phyloP scores from a whole-genome alignment of 2,113 vertebrate species.

The Siniperca chuatsi region DNA sequence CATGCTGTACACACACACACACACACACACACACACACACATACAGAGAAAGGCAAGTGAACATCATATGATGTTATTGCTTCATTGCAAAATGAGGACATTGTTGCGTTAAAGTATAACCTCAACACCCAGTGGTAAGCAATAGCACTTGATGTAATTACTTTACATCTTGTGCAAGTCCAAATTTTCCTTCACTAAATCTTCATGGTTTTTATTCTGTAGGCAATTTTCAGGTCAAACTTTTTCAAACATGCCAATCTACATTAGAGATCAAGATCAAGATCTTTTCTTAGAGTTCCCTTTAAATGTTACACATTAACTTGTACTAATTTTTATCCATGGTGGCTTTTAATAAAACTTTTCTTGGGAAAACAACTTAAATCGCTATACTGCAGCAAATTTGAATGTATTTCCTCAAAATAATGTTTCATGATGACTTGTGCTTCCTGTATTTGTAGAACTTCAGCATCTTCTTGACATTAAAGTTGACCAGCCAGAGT shows the following conservation, averaged over 20 bases:
- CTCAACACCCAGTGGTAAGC: neutral
- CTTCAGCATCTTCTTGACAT: slow-evolving; percentile 82
- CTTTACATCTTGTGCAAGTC: neutral
- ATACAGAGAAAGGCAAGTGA: neutral
- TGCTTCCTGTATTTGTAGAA: slow-evolving; percentile 64
- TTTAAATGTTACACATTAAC: slow-evolving; percentile 63
- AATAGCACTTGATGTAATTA: neutral
- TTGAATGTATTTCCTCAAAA: neutral
- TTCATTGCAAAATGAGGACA: neutral
- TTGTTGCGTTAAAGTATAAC: slow-evolving; percentile 8
- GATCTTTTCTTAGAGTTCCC: slow-evolving; percentile 6
- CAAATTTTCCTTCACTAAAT: slow-evolving; percentile 1
- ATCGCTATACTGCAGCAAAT: neutral
- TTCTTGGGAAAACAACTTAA: neutral
- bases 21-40: neutral
- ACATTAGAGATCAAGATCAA: slow-evolving; percentile 74
- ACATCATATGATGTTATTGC: slow-evolving; percentile 24
- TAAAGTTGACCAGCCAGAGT: slow-evolving; percentile 83
- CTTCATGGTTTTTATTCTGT: neutral
- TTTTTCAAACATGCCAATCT: slow-evolving; percentile 45
- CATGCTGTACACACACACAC: neutral
- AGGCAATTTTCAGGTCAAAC: neutral
- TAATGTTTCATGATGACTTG: neutral
- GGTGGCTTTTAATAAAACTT: neutral
- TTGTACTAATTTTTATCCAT: slow-evolving; percentile 3